phyloP scores from a whole-genome alignment of 2,888 invertebrate species.

The Ganaspis brasiliensis region DNA sequence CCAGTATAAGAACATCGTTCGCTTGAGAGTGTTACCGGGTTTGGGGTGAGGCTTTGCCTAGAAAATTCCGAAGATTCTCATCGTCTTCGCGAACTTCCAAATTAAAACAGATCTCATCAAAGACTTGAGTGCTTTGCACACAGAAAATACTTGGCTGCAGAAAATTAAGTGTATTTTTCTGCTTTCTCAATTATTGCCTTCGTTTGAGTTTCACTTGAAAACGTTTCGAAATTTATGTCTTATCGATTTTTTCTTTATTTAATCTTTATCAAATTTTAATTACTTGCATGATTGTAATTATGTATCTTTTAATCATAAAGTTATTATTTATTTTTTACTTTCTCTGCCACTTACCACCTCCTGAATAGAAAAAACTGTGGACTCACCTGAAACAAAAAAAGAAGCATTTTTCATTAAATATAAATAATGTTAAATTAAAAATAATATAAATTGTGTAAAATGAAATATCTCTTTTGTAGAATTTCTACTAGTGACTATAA shows the following conservation, averaged over 20 bases:
- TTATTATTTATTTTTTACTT: too few relatives aligned
- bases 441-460: too few relatives aligned
- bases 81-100: constrained; percentile 30
- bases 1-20: constrained; percentile 24
- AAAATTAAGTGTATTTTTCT: constrained; percentile 30
- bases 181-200: constrained; percentile 17
- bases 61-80: constrained; percentile 34
- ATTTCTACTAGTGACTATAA: too few relatives aligned
- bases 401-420: not conserved
- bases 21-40: constrained; percentile 18
- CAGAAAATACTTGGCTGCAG: not conserved
- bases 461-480: too few relatives aligned
- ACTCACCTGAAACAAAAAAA: constrained; percentile 31
- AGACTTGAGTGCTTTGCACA: constrained; percentile 26
- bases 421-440: not conserved
- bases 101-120: constrained; percentile 40
- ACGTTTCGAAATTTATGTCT: not conserved
- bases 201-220: constrained; percentile 13
- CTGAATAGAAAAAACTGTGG: not conserved
- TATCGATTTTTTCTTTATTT: not conserved
- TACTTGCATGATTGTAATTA: not conserved
- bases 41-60: too few relatives aligned
- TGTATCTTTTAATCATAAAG: not conserved
- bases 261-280: too few relatives aligned
- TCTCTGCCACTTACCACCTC: not conserved